A percentile compares a stretch with the other conserved stretches of the same genome.
phyloP scores from a whole-genome alignment of 2,797 vertebrate genomes.

The Menidia menidia region DNA sequence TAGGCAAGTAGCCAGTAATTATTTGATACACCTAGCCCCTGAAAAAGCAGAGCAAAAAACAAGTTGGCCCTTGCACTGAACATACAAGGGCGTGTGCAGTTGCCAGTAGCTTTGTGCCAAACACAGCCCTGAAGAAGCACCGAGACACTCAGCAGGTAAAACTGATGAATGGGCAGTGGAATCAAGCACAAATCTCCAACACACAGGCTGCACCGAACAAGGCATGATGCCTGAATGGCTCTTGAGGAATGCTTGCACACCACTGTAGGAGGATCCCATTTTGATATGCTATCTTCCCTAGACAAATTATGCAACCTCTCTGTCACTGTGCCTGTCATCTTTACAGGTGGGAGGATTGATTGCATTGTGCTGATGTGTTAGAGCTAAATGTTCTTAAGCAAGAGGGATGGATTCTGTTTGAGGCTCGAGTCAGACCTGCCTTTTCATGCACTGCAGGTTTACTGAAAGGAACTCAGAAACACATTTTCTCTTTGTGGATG shows the following conservation, averaged over 20 bases:
- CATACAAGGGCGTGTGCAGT: conserved; percentile 5
- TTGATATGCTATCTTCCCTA: conserved; percentile 45
- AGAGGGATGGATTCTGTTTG: conserved; percentile 48
- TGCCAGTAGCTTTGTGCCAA: conserved; percentile 30
- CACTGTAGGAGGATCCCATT: conserved; percentile 48
- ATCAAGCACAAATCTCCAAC: conserved; percentile 45
- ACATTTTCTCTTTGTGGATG: conserved; percentile 47
- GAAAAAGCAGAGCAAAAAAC: conserved; percentile 19
- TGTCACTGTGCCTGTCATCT: conserved; percentile 58
- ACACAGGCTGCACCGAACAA: conserved; percentile 23
- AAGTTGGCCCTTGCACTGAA: conserved; percentile 15
- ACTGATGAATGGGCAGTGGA: conserved; percentile 47
- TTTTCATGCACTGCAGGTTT: conserved; percentile 54
- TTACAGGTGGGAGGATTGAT: conserved; percentile 47
- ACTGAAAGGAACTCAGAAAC: conserved; percentile 49
- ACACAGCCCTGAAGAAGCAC: conserved; percentile 22
- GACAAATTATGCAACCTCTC: conserved; percentile 61
- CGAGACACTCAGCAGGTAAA: conserved; percentile 44
- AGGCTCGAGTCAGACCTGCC: conserved; percentile 27
- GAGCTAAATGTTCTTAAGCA: conserved; percentile 56
- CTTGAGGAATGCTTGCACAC: conserved; percentile 28
- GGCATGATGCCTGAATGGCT: conserved; percentile 30
- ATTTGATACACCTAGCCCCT: conserved; percentile 17
- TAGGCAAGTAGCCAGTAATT: conserved; percentile 25
- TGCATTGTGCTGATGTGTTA: conserved; percentile 45